Evolutionary conservation across 2,113 vertebrate species (phyloP), one percentile per base, ranked within the genome.

Genomic region (Litocranius walleri): DNA sequence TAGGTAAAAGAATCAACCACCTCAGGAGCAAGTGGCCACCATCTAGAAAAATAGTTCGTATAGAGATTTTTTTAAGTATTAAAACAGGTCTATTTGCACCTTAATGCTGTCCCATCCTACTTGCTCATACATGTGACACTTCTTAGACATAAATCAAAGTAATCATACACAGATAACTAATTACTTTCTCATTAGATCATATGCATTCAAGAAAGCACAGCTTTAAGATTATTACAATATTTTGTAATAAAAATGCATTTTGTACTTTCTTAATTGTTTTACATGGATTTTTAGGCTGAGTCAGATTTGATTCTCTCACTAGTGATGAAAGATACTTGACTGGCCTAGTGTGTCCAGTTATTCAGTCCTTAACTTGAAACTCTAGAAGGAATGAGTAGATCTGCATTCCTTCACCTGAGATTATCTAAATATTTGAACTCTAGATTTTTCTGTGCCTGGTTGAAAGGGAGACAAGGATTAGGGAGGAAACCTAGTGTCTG

Each of bases 371-470:
- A 61, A 29, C 74, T 74, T 64, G 88, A 93, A 93, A 91, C 50
- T 78, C 94, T 84, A 92, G 64, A 81, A 61, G 59, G 36, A 96
- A 91, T 94, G 88, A 91, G 45, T 30, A 33, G 2, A 43, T 83
- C 84, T 96, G 23, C n/a, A 62, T 88, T 94, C 85, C 36, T 88
- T 97, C 56, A 27, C 52, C 91, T 64, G 43, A 97, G 67, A 80
- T 61, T 93, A 56, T 90, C 83, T 56, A 97, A 98, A 96, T 97
- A 97, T 95, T 95, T 97, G 57, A 97, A 94, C 62, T 90, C 33
- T 52, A 91, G 50, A 77, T 67, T 96, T 50, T 88, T 95, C 62
- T 94, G 33, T 81, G 71, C 40, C 89, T 93, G 59, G n/a, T 19
- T 87, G 9, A 94, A 97, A 84, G 64, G 23, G 21, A 36, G 50